phyloP scores from a whole-genome alignment of 1,140 invertebrate species.

The Polypedilum pembai region DNA sequence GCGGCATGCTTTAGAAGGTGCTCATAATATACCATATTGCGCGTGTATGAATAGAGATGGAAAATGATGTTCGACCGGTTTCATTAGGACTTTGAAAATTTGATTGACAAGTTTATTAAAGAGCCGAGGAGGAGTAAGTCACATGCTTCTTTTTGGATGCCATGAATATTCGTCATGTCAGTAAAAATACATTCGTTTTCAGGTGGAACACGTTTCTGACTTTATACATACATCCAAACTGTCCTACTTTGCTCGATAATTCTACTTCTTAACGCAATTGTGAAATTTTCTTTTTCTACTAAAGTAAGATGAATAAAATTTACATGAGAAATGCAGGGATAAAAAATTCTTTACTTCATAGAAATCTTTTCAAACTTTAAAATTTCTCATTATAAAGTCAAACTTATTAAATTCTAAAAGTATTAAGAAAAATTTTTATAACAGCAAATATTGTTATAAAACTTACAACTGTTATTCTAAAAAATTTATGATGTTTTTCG shows the following conservation, averaged over 20 bases:
- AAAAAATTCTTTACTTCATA: no score
- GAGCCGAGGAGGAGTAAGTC: background rate
- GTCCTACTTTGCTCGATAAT: background rate
- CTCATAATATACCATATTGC: background rate
- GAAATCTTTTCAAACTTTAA: no score
- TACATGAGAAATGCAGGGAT: no score
- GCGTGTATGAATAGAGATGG: background rate
- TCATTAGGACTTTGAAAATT: background rate
- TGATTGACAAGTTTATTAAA: constrained; percentile 28
- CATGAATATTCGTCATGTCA: background rate
- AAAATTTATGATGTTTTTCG: no score
- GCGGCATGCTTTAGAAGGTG: background rate
- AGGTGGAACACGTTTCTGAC: background rate
- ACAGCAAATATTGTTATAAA: no score
- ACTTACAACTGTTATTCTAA: no score
- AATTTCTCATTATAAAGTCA: no score
- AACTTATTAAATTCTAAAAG: no score
- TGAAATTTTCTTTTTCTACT: no score
- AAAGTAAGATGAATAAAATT: no score
- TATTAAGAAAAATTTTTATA: no score
- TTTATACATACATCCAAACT: background rate
- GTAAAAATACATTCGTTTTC: constrained; percentile 22
- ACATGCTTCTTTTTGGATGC: background rate
- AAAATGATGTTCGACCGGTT: background rate
- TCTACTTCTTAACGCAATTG: background rate